Evolutionary conservation across 1,140 invertebrate species (phyloP).

Genomic region (Trigoniulus corallinus): DNA sequence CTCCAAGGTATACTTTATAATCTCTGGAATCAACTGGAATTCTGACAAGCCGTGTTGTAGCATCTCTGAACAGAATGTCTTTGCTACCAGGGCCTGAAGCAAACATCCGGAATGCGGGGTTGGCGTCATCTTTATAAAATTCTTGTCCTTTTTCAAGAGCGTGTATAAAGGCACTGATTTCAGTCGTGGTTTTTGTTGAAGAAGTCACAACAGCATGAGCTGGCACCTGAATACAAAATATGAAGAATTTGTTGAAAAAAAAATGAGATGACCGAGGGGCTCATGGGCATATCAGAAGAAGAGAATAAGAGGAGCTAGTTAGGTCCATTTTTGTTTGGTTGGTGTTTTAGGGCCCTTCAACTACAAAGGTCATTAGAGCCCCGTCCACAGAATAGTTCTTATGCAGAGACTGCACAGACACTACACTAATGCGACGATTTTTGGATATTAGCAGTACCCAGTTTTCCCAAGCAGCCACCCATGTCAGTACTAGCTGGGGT

Average conservation of each 20-base stretch:
- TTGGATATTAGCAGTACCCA: no score
- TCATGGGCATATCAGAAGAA: no score
- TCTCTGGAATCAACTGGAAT: neutral
- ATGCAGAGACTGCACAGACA: no score
- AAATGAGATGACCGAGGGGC: no score
- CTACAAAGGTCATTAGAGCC: no score
- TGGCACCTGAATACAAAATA: constrained; percentile 17
- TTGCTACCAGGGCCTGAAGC: constrained; percentile 1
- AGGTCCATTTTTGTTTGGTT: no score
- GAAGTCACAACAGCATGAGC: constrained; percentile 27
- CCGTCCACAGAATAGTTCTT: no score
- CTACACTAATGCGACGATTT: no score
- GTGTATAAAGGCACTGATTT: neutral
- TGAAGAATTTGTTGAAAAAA: neutral
- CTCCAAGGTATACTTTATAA: constrained; percentile 2
- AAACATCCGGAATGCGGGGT: constrained; percentile 1
- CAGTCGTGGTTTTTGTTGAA: constrained; percentile 12
- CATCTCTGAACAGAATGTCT: constrained; percentile 5
- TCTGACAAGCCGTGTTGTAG: neutral
- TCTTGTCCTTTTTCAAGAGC: constrained; percentile 2
- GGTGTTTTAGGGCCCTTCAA: no score
- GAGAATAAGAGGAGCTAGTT: no score
- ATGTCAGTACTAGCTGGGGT: no score
- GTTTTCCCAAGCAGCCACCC: no score
- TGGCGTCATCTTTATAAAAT: constrained; percentile 2